Evolutionary conservation across 2,797 vertebrate genomes (phyloP), one percentile per base, ranked within the genome.

Genomic region (Oceanodroma leucorhoa): DNA sequence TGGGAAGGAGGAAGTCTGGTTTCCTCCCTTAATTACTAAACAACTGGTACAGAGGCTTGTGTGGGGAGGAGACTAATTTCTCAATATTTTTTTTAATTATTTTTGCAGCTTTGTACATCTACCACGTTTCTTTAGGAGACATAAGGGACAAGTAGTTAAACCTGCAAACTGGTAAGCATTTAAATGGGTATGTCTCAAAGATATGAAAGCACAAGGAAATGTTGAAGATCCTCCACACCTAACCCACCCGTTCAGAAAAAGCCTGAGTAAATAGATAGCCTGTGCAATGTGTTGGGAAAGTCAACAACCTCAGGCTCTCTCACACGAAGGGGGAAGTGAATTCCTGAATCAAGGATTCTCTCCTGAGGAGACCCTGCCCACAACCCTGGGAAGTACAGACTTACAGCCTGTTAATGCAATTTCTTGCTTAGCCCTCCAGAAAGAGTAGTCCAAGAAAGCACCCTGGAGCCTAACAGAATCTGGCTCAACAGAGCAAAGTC

Each of bases 1-100:
- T 3, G n/a, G 85, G 88, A 95, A 96, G 97, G 75, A 98, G 96
- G 97, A 98, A 98, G 94, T 95, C 95, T 98, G 88, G 77, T 79
- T 98, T 98, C 98, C 97, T 97, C 93, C 95, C 91, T 85, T 94
- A 93, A 94, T 97, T 96, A 88, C 94, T 76, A 87, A 83, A 96
- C 92, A 97, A 84, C 66, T 93, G 91, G 90, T 87, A 57, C 36
- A 70, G 72, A 95, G 50, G 40, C 45, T 50, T 57, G 12, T 65
- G 70, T 70, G 91, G 82, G 92, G 89, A 96, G 66, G 79, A 87
- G 32, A 82, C 14, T 30, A 43, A 30, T 64, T 78, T 51, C 13
- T 76, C 54, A 24, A 6, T 46, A 40, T 22, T 40, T 41, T 46
- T 46, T 50, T 17, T 22, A 10, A 32, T 79, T 71, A 32, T 43